Base-by-base conservation (phyloP, 2,797 vertebrate species). In the Natrix natrix region DNA sequence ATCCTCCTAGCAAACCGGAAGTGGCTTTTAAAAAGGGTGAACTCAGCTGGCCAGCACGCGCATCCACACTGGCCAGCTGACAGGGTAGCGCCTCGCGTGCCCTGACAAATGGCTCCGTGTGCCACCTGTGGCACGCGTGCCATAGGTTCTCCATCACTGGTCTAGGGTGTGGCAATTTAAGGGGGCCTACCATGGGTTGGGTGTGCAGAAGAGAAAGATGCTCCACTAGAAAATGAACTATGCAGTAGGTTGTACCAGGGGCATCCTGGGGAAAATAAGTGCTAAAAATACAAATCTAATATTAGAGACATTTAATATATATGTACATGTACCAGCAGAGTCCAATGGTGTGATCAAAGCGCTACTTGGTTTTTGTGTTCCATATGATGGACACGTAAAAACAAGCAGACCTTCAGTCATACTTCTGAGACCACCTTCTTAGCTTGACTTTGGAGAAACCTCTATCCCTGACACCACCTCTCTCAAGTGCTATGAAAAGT, bases 221-320 rank as follows among this genome's bases (percentile, higher is more conserved):
- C 8, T 8, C 8, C 8, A 83, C 20, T 48, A 48, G 17, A 78
- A 43, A 43, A 83, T 48, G 20, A 43, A 83, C 1, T 83, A 48
- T 48, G 4, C 20, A 83, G 20, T 37, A 83, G 37, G 32, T 24
- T 48, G 37, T 48, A 83, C 37, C 74, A 83, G 74, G 10, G 37
- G 43, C 37, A 48, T 83, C 10, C 37, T 24, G 8, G 74, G 16
- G 43, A 83, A 78, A 66, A 59, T 54, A 83, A 43, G 37, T 43
- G 20, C 63, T 93, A 55, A 0, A 4, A 66, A 91, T 63, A 54
- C 55, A 91, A 69, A 11, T 93, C 92, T 56, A 56, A 93, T 91
- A 90, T 0, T 52, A 83, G 93, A 55, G 63, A 93, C 43, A 61
- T 91, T 1, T 66, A 90, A 88, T 92, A 63, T n/a, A 90, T 87